Evolutionary conservation across 2,888 invertebrate species (phyloP), one percentile per base, ranked within the genome.

Genomic region (Dione juno): DNA sequence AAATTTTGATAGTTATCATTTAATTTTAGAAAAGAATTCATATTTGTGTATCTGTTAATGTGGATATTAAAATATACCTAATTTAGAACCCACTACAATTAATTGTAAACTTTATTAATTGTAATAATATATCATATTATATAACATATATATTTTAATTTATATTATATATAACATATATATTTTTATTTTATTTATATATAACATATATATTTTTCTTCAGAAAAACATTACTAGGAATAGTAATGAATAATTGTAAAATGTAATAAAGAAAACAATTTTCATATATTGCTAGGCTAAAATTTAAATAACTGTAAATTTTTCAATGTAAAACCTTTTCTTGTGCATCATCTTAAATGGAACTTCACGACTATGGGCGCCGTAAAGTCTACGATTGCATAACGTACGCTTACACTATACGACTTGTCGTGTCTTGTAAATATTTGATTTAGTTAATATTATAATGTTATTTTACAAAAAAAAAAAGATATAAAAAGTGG

Each of bases 381-480:
- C 84, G 69, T 78, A 74, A 80, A 76, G 84, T 85, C 85, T 84
- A 75, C 80, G 74, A 77, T 81, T 75, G 72, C 76, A 75, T 72
- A 69, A 66, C 59, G 35, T 37, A 67, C 21, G 11, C 80, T 83
- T 81, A 82, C 66, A 73, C 65, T 53, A 57, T 59, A 68, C 57
- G 50, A 75, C 68, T 71, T 69, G 40, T 72, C 65, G 71, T 67
- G 41, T 19, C 19, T 21, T 65, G 35, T 54, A 67, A 70, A 65
- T 57, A 57, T 40, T 45, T 45, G 8, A 21, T 53, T 65, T 10
- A 21, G 2, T 48, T 1, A 50, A 48, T 48, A 19, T 10, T 40
- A 40, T 40, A 11, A 2, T 16, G 1, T 10, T 48, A 48, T 10
- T 48, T 11, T 50, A 50, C 19, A 1, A 1, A 5, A 50, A 48